These are phyloP conservation scores for Tichodroma muraria DNA, from an alignment of 2,113 vertebrate genomes.

Conservation along the genomic window DNA sequence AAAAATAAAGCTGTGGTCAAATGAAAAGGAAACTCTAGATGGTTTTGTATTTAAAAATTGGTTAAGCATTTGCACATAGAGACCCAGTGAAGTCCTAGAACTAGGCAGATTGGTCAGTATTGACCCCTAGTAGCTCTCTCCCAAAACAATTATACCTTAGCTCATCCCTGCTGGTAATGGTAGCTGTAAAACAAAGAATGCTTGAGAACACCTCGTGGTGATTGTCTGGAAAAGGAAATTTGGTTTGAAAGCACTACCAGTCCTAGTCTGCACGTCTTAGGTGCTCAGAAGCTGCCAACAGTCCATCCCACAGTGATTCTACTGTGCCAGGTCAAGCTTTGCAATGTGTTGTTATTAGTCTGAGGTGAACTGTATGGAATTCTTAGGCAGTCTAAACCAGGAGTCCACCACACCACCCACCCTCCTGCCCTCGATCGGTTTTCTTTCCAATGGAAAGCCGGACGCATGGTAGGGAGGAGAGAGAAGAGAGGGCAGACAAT, in stretches of 20 bases:
- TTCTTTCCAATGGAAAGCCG: background rate
- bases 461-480: background rate
- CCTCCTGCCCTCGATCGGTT: background rate
- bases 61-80: background rate
- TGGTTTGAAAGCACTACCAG: background rate
- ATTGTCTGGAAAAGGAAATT: background rate
- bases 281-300: background rate
- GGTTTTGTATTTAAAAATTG: constrained; percentile 9
- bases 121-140: background rate
- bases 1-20: background rate
- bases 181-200: background rate
- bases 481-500: background rate
- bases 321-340: background rate
- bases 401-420: background rate
- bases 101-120: background rate
- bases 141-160: background rate
- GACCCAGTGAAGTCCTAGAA: background rate
- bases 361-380: background rate
- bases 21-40: background rate
- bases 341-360: background rate
- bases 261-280: background rate
- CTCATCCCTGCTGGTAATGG: background rate
- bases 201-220: background rate
- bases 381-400: background rate
- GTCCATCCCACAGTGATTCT: background rate